phyloP scores from a whole-genome alignment of 2,888 invertebrate species.

The Drosophila lutescens region DNA sequence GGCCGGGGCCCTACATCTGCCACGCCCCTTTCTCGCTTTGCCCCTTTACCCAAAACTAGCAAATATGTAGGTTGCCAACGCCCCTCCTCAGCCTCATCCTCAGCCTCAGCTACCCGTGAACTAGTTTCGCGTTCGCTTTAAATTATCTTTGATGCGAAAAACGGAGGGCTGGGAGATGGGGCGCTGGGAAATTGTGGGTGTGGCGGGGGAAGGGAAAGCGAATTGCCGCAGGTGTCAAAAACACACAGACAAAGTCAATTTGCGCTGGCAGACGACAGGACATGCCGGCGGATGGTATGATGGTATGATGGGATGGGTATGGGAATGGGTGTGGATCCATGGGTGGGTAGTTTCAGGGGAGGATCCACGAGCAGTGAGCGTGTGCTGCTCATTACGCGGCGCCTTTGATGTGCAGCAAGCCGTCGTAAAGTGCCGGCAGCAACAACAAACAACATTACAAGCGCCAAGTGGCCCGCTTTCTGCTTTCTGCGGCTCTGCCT shows the following conservation, averaged over 20 bases:
- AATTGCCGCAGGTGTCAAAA: conserved; percentile 79
- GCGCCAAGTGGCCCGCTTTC: conserved; percentile 69
- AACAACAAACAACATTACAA: conserved; percentile 65
- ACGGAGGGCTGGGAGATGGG: neutral
- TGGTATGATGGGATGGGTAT: neutral
- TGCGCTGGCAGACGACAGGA: conserved; percentile 57
- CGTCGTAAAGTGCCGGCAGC: conserved; percentile 71
- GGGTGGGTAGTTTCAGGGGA: conserved; percentile 23
- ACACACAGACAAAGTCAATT: conserved; percentile 79
- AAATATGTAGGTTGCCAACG: conserved; percentile 71
- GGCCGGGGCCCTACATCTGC: neutral
- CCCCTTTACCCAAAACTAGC: conserved; percentile 40
- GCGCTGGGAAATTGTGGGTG: neutral
- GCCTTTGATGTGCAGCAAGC: conserved; percentile 79
- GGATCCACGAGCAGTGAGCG: conserved; percentile 42
- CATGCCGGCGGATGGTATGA: conserved; percentile 11
- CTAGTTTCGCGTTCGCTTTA: conserved; percentile 71
- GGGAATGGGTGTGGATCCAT: neutral
- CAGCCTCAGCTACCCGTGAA: conserved; percentile 62
- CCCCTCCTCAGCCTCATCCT: conserved; percentile 8
- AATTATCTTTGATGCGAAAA: conserved; percentile 76
- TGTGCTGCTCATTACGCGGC: conserved; percentile 76
- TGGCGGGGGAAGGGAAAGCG: conserved; percentile 61
- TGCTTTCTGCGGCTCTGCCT: conserved; percentile 19
- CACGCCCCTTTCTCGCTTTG: conserved; percentile 31